Evolutionary conservation across 2,113 vertebrate genomes (phyloP), one percentile per base, ranked within the genome.

Genomic region (Turnix velox): DNA sequence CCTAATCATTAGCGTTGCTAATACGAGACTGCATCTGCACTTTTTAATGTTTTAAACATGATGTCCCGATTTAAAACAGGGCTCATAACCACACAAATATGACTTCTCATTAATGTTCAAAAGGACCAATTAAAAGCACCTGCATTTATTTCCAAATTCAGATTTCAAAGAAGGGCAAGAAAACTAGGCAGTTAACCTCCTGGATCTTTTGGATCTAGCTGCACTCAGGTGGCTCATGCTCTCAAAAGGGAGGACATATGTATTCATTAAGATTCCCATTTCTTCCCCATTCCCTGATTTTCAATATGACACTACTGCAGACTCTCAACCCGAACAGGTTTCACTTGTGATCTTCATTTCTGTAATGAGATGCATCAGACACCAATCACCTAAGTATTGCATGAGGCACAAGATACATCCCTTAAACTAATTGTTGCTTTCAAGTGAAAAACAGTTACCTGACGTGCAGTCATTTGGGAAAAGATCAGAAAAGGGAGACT

Each of bases 1-100:
- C 40, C 71, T 80, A 91, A 91, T 95, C 62, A 93, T 83, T 37
- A 94, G 67, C 48, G 91, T 85, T 94, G 95, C 63, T 88, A 92
- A 51, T 24, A 87, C 80, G 88, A 91, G 72, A 83, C 71, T 8
- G 5, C 55, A 93, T 81, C 67, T 85, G 69, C n/a, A 86, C 72
- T 73, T 93, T 51, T 94, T 66, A 87, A 24, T 54, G 76, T 86
- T 92, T 96, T 93, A 72, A 75, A 83, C 40, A 49, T 0, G 0
- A 54, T 40, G 35, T 37, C 45, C 66, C 72, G 27, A 71, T 79
- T 91, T 69, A 75, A 92, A 95, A 89, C 54, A 18, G 8, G 65
- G 90, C 48, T 72, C n/a, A 39, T 12, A 55, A 74, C 49, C 77
- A 71, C 59, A 31, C 15, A 87, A 66, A 77, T 25, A 2, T 40